These are phyloP conservation scores for Drosophila tropicalis DNA, from an alignment of 1,140 invertebrate species.

Conservation along the genomic window DNA sequence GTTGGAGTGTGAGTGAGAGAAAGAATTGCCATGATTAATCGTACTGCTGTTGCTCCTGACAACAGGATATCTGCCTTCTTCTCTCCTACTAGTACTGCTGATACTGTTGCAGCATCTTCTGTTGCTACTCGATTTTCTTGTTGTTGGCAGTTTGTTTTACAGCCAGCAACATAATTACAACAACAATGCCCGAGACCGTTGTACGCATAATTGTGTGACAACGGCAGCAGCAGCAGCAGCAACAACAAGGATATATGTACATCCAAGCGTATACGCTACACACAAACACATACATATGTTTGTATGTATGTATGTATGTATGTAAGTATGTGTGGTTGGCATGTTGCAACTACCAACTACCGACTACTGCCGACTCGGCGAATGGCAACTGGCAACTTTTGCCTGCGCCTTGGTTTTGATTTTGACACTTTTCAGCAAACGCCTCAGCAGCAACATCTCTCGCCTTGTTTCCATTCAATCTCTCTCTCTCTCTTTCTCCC, in stretches of 20 bases:
- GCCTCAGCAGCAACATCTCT: conserved; percentile 29
- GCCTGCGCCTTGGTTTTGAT: conserved; percentile 73
- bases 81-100: conserved; percentile 17
- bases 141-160: conserved; percentile 76
- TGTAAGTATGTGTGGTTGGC: background rate
- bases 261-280: background rate
- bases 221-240: conserved; percentile 37
- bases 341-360: background rate
- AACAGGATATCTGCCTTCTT: conserved; percentile 1
- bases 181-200: conserved; percentile 65
- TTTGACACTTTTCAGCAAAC: conserved; percentile 74
- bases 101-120: conserved; percentile 30
- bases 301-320: background rate
- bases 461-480: background rate
- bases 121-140: conserved; percentile 21
- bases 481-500: background rate
- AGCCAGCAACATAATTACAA: conserved; percentile 75
- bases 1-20: background rate
- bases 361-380: conserved; percentile 14
- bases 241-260: conserved; percentile 47
- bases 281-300: conserved; percentile 22
- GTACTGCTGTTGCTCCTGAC: conserved; percentile 22
- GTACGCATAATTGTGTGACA: conserved; percentile 80
- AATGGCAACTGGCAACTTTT: conserved; percentile 49
- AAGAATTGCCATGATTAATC: conserved; percentile 76